Conservation (phyloP, 2,888 invertebrate genomes). For the Micoletzkya japonica region DNA sequence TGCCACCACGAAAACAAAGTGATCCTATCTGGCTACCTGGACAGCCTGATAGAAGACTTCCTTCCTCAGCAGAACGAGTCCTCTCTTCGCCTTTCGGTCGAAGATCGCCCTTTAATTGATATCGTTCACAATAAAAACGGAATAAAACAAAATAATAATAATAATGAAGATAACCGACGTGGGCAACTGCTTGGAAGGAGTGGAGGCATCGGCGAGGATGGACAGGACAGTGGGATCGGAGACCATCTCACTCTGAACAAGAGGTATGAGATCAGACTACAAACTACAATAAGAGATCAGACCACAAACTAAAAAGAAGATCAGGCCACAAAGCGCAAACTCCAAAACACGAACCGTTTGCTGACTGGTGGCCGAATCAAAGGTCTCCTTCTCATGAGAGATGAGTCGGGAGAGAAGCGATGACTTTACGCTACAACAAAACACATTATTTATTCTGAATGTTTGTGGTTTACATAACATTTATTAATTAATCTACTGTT, state of each 20-base stretch:
- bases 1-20: neutral
- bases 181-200: neutral
- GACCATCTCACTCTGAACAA: conserved; percentile 14
- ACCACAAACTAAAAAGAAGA: neutral
- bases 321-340: no score
- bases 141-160: neutral
- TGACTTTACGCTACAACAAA: neutral
- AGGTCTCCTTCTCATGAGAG: conserved; percentile 46
- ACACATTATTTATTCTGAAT: neutral
- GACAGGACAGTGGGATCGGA: conserved; percentile 16
- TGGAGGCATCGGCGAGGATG: conserved; percentile 3
- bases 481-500: no score
- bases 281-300: neutral
- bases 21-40: conserved; percentile 34
- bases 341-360: conserved; percentile 28
- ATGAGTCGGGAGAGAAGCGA: conserved; percentile 40
- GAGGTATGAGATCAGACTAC: no score
- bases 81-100: conserved; percentile 27
- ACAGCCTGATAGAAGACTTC: conserved; percentile 57
- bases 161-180: neutral
- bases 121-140: no score
- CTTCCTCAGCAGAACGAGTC: conserved; percentile 41
- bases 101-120: conserved; percentile 9
- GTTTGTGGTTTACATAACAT: neutral
- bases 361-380: conserved; percentile 42